Evolutionary conservation across 1,140 invertebrate genomes (phyloP), one percentile per base, ranked within the genome.

Genomic region (Brachionus angularis): DNA sequence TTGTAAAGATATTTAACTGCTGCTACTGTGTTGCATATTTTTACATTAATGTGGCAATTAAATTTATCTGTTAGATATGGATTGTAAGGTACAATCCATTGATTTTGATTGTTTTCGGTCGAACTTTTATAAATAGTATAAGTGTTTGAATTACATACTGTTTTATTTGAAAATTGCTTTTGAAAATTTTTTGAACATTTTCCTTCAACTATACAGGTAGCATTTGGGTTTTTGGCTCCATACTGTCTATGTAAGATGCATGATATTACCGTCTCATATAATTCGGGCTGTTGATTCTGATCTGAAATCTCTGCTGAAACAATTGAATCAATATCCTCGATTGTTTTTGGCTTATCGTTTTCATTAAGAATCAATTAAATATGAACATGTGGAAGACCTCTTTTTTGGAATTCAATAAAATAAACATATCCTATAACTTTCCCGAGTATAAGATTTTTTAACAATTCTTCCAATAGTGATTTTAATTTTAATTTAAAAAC

Each of bases 381-480:
- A 74, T 84, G 84, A 4, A 76, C 77, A 80, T 85, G 84, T 0
- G 83, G 82, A 27, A 84, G 74, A 7, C 83, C 82, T 72, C 81
- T 75, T 74, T 85, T 85, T 75, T 85, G 83, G 77, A 80, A 85
- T 75, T 86, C 84, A 39, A 85, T 72, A 21, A 76, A 72, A 71
- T 80, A 80, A 77, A 82, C 74, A 36, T 74, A 77, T 29, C 78
- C 79, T n/a, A 70, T 42, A 36, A 75, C 72, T 33, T 73, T 58
- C 14, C 82, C 80, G 75, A 79, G 78, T 4, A 82, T 64, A n/a
- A 75, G 16, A 58, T 73, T 21, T 62, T 79, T 78, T 5, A 71
- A 58, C 18, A 85, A 74, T 16, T 82, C 76, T 74, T 82, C 69
- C 72, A 84, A 78, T 2, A 86, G 70, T 44, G 76, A 74, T 73